Evolutionary conservation across 2,888 invertebrate genomes (phyloP), one percentile per base, ranked within the genome.

Genomic region (Dicranocentrus wangi): DNA sequence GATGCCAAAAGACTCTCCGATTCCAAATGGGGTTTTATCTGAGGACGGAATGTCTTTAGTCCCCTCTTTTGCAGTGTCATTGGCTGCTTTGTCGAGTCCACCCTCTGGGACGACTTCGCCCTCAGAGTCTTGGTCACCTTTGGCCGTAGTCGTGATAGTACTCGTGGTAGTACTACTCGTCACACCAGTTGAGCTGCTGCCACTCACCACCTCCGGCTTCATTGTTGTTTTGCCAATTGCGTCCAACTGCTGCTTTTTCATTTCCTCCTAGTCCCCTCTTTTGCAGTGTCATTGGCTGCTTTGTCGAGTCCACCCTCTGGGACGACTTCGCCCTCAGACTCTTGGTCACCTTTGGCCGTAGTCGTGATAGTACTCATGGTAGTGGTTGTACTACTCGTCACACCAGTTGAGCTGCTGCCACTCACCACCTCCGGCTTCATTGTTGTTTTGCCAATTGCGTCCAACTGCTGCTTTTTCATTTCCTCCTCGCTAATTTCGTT

Each of bases 401-500:
- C 68, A 75, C 43, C 27, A n/a, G 27, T 32, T 42, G 60, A 21
- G 19, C 58, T 25, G 47, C 32, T 47, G 27, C 21, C 3, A 7
- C 32, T 47, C 8, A 47, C 5, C 8, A 47, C 13, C 25, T 60
- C n/a, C 21, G 77, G 68, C 39, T 51, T 68, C 1, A 39, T 69
- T n/a, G 69, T 43, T 1, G 68, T 43, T 55, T 23, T n/a, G 23
- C 17, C 51, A 21, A 10, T 32, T 51, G 65, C 63, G 28, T 13
- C 28, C 13, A 53, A 28, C 21, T 61, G 73, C 53, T 78, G 78
- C 21, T 66, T 79, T 58, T 23, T 53, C 25, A 53, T 27, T 28
- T 82, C 82, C 43, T 82, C 78, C 65, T 82, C 82, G 39, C 77
- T 78, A 27, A 77, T 78, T 63, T 82, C 78, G 63, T 82, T 82